Evolutionary conservation across 2,888 invertebrate genomes (phyloP).

Genomic region (Melinopterus prodromus): DNA sequence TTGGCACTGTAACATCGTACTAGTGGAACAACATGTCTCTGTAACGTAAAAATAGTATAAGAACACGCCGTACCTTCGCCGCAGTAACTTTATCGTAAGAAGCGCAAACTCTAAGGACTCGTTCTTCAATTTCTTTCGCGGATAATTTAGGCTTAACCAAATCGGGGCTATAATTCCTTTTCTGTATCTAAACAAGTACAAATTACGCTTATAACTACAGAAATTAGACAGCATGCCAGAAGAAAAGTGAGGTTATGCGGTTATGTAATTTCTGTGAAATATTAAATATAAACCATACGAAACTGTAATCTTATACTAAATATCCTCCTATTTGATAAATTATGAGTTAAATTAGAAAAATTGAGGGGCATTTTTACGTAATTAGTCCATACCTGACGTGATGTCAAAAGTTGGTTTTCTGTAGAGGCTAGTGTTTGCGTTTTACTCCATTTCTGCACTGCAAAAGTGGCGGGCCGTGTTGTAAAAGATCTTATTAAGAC

Average conservation of each 20-base stretch:
- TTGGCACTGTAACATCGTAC: slow-evolving; percentile 78
- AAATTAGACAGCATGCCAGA: slow-evolving; percentile 13
- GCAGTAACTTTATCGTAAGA: slow-evolving; percentile 90
- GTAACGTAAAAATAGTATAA: slow-evolving; percentile 59
- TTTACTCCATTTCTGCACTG: slow-evolving; percentile 42
- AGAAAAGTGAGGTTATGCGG: slow-evolving; percentile 33
- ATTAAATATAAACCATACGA: slow-evolving; percentile 11
- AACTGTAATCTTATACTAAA: not conserved
- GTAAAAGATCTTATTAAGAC: slow-evolving; percentile 43
- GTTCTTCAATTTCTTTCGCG: slow-evolving; percentile 74
- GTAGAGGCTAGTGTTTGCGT: slow-evolving; percentile 28
- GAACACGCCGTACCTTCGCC: slow-evolving; percentile 66
- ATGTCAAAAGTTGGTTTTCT: slow-evolving; percentile 37
- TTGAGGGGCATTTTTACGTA: slow-evolving; percentile 20
- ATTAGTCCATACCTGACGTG: slow-evolving; percentile 47
- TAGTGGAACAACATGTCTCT: slow-evolving; percentile 71
- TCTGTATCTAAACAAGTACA: slow-evolving; percentile 41
- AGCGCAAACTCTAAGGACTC: slow-evolving; percentile 87
- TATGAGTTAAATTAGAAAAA: not conserved
- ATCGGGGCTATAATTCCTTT: slow-evolving; percentile 55
- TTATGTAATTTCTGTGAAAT: slow-evolving; percentile 31
- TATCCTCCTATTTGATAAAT: not conserved
- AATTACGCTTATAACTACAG: slow-evolving; percentile 6
- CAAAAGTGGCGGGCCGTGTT: slow-evolving; percentile 43
- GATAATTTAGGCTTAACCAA: slow-evolving; percentile 64